These are phyloP conservation scores for Callospermophilus lateralis DNA, from an alignment of 2,113 vertebrate species.

Conservation along the genomic window DNA sequence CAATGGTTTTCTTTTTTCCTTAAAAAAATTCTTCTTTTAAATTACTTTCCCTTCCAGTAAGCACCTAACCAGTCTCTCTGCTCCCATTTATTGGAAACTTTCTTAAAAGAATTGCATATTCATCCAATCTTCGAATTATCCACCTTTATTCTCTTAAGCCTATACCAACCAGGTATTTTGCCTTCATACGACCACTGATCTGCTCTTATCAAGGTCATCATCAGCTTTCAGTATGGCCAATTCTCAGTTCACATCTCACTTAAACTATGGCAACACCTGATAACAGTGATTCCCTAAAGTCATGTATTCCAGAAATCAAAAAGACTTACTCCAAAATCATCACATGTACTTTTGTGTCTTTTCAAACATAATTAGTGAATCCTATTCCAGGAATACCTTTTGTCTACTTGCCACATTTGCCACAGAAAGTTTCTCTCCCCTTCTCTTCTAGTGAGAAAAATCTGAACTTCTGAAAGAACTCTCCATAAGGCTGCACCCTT, in stretches of 20 bases:
- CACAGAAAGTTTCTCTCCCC: neutral
- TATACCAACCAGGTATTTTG: neutral
- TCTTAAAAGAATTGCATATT: neutral
- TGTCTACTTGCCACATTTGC: neutral
- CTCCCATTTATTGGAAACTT: neutral
- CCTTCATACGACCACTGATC: neutral
- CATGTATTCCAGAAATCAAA: neutral
- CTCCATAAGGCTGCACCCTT: neutral
- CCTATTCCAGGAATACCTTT: neutral
- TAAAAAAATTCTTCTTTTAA: neutral
- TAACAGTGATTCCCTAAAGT: neutral
- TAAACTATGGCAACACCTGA: neutral
- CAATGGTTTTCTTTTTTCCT: neutral
- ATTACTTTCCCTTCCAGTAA: neutral
- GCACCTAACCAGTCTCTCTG: neutral
- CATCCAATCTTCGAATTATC: neutral
- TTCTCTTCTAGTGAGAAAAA: neutral
- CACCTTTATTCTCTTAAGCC: neutral
- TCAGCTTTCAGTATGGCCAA: neutral
- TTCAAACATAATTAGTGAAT: neutral
- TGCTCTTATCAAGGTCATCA: neutral
- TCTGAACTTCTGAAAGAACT: neutral
- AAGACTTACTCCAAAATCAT: neutral
- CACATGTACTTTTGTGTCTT: neutral
- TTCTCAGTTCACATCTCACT: neutral